These are phyloP conservation scores for Mormyrops attenuatus DNA, from an alignment of 2,797 vertebrate genomes.

Conservation along the genomic window DNA sequence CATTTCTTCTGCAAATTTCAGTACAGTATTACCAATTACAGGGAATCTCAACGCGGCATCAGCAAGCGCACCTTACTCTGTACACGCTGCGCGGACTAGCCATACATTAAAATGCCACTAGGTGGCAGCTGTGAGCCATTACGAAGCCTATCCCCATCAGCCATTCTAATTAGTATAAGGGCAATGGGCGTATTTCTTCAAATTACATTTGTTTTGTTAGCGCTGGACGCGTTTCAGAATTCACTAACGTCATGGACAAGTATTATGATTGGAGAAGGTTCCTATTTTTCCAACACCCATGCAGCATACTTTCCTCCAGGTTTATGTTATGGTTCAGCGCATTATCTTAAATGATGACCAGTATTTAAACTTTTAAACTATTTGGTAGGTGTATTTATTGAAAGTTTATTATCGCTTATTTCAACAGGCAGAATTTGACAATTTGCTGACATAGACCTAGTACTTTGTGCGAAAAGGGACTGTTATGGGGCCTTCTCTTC, in stretches of 20 bases:
- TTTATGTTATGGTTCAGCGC: background rate
- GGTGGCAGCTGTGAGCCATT: conserved; percentile 19
- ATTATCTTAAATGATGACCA: background rate
- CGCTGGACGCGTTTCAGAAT: conserved; percentile 2
- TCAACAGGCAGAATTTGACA: background rate
- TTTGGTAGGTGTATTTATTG: background rate
- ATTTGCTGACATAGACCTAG: background rate
- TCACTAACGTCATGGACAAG: background rate
- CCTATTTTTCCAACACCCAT: background rate
- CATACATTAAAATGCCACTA: conserved; percentile 10
- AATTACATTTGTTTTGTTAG: conserved; percentile 12
- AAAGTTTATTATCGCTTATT: background rate
- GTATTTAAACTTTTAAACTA: too few relatives aligned
- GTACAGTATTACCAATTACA: background rate
- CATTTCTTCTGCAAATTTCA: background rate
- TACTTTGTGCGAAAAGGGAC: background rate
- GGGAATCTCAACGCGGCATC: background rate
- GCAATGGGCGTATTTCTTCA: conserved; percentile 19
- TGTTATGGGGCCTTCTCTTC: background rate
- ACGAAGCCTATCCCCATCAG: background rate
- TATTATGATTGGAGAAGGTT: background rate
- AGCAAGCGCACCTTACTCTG: background rate
- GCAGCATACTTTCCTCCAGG: background rate
- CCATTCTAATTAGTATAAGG: conserved; percentile 18
- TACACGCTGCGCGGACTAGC: background rate